Evolutionary conservation across 2,888 invertebrate species (phyloP).

Genomic region (Drosophila eohydei): DNA sequence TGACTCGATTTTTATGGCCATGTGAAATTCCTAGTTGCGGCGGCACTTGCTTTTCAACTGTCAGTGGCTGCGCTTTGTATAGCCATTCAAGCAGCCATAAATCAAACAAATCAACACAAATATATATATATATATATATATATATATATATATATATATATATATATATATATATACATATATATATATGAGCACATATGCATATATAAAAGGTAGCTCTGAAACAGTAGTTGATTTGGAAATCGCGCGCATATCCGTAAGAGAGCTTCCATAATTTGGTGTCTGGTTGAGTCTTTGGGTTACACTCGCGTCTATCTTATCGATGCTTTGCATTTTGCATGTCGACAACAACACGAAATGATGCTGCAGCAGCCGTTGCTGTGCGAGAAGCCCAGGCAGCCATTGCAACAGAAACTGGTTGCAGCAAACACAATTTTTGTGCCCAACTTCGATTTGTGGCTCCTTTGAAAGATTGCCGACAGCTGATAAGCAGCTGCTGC

Average conservation of each 20-base stretch:
- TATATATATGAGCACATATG: neutral
- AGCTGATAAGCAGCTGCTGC: constrained; percentile 79
- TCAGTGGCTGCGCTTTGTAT: constrained; percentile 70
- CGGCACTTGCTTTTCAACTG: constrained; percentile 74
- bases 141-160: neutral
- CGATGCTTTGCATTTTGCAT: constrained; percentile 81
- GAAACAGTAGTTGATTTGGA: constrained; percentile 81
- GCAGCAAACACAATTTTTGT: constrained; percentile 37
- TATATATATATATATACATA: no score
- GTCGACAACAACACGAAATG: constrained; percentile 61
- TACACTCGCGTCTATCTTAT: constrained; percentile 68
- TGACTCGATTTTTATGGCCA: constrained; percentile 66
- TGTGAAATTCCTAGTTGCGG: constrained; percentile 80
- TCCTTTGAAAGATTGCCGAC: constrained; percentile 85
- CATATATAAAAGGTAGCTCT: constrained; percentile 11
- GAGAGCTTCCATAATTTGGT: constrained; percentile 81
- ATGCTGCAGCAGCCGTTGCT: constrained; percentile 27
- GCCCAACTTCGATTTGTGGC: constrained; percentile 56
- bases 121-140: neutral
- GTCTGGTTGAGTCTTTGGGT: constrained; percentile 4
- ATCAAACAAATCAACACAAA: constrained; percentile 52
- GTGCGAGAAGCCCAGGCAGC: constrained; percentile 47
- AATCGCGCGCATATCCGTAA: constrained; percentile 80
- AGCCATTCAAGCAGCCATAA: constrained; percentile 69
- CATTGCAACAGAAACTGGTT: constrained; percentile 68